Evolutionary conservation across 2,888 invertebrate species (phyloP).

Genomic region (Nycteola revayana): DNA sequence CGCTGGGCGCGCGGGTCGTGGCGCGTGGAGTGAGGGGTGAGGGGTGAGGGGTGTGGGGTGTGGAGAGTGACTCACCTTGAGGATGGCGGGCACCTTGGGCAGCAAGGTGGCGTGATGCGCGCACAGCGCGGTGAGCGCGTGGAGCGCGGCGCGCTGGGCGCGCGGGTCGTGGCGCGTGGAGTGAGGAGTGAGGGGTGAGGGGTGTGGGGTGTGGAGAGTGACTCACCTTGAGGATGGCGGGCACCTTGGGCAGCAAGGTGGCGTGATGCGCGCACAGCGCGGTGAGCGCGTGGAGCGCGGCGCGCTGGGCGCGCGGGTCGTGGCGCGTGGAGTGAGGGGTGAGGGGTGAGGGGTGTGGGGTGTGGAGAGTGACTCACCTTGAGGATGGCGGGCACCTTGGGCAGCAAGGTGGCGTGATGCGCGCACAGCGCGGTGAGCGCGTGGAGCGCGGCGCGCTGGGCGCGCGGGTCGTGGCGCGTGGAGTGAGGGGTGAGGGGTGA

Average conservation of each 20-base stretch:
- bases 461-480: constrained; percentile 82
- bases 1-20: neutral
- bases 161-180: constrained; percentile 88
- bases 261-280: constrained; percentile 93
- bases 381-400: constrained; percentile 92
- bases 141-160: constrained; percentile 79
- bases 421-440: constrained; percentile 96
- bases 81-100: constrained; percentile 85
- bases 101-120: constrained; percentile 88
- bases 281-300: constrained; percentile 96
- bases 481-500: constrained; percentile 40
- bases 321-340: constrained; percentile 83
- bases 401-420: constrained; percentile 89
- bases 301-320: constrained; percentile 91
- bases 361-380: constrained; percentile 73
- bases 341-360: constrained; percentile 63
- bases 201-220: too few relatives aligned
- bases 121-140: constrained; percentile 90
- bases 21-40: neutral
- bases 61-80: neutral
- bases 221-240: constrained; percentile 89
- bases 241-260: constrained; percentile 91
- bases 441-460: constrained; percentile 94
- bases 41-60: neutral
- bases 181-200: constrained; percentile 14